Evolutionary conservation across 1,140 invertebrate species (phyloP).

Genomic region (Eumeta japonica): DNA sequence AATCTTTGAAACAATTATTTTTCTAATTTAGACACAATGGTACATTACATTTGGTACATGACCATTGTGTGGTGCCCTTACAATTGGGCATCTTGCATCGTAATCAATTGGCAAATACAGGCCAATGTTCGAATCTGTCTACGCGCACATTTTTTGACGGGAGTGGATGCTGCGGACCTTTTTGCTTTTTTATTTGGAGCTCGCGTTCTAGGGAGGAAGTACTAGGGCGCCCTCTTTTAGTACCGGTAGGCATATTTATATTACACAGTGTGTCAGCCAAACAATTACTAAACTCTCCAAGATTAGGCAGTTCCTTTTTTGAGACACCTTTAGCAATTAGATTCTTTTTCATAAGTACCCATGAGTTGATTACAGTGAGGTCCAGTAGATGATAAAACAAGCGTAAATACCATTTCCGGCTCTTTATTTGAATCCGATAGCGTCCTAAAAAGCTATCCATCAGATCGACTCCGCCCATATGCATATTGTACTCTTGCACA

Average conservation of each 20-base stretch:
- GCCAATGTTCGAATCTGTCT: too few relatives aligned
- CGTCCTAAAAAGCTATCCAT: neutral
- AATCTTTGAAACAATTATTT: neutral
- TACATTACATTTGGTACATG: neutral
- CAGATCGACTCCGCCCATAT: neutral
- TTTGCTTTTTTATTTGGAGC: neutral
- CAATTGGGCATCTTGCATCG: too few relatives aligned
- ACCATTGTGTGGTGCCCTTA: neutral
- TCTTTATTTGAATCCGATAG: neutral
- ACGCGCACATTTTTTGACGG: too few relatives aligned
- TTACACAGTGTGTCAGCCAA: neutral
- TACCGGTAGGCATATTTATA: neutral
- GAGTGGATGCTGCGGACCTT: neutral
- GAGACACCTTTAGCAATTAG: too few relatives aligned
- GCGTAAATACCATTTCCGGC: neutral
- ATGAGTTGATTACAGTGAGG: neutral
- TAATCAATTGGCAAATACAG: too few relatives aligned
- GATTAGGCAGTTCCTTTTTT: neutral
- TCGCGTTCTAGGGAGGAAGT: too few relatives aligned
- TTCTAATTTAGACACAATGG: neutral
- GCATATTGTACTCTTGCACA: constrained; percentile 25
- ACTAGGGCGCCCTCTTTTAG: neutral
- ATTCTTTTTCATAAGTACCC: neutral
- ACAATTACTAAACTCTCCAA: neutral
- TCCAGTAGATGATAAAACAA: neutral